Percentiles rank a stretch among this genome's conserved stretches.
Conservation (phyloP, 2,113 vertebrate genomes). For the Panurus biarmicus region DNA sequence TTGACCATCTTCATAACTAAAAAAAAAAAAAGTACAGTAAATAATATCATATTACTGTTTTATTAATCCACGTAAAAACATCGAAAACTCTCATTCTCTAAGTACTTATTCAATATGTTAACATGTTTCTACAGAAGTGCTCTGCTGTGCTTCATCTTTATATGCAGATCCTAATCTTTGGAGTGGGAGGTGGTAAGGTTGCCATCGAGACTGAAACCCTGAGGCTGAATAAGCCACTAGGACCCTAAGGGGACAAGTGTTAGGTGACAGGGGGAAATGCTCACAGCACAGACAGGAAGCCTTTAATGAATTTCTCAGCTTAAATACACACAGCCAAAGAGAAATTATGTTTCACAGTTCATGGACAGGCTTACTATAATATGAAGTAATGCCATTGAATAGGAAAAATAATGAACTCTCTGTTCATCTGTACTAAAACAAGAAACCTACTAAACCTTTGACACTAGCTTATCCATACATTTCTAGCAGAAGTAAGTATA, state of each 20-base stretch:
- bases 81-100: background rate
- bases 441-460: background rate
- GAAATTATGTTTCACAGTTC: background rate
- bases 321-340: background rate
- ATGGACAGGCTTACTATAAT: background rate
- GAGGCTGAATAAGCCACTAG: background rate
- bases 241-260: background rate
- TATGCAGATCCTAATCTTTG: background rate
- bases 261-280: background rate
- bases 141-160: background rate
- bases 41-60: background rate
- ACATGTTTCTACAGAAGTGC: background rate
- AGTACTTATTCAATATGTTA: background rate
- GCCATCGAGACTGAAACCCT: background rate
- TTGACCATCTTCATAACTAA: slow-evolving; percentile 88
- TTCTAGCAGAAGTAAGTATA: background rate
- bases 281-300: background rate
- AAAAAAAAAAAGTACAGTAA: slow-evolving; percentile 56
- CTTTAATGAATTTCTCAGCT: background rate
- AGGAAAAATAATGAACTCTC: background rate
- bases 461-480: background rate
- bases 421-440: background rate
- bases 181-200: background rate
- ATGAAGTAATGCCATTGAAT: background rate
- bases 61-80: background rate